These are phyloP conservation scores for Pygocentrus nattereri DNA, from an alignment of 2,797 vertebrate species.

Conservation along the genomic window DNA sequence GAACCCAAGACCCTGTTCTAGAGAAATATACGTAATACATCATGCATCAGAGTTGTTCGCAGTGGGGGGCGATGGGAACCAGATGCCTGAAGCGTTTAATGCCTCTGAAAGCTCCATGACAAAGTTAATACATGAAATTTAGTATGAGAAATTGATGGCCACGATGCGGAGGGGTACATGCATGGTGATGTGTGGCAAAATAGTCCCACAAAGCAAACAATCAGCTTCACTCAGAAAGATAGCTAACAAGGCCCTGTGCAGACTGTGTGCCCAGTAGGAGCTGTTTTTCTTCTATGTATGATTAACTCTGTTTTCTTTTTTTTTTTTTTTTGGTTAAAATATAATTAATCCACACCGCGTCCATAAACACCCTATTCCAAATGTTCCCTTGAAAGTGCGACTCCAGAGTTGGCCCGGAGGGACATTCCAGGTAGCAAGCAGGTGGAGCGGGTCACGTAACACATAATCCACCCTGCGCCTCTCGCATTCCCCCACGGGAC, in stretches of 20 bases:
- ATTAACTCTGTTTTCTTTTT: slow-evolving; percentile 6
- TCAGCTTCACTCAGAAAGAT: not conserved
- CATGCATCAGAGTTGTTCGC: too few species aligned
- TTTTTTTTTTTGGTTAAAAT: not conserved
- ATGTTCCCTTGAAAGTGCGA: slow-evolving; percentile 8
- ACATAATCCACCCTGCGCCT: slow-evolving; percentile 8
- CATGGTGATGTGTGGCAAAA: too few species aligned
- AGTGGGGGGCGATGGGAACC: too few species aligned
- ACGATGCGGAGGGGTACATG: too few species aligned
- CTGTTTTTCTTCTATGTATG: not conserved
- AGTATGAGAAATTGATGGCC: too few species aligned
- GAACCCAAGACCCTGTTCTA: too few species aligned
- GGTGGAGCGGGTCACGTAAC: not conserved
- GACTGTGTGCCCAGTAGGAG: too few species aligned
- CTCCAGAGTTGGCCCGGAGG: slow-evolving; percentile 36
- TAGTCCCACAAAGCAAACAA: too few species aligned
- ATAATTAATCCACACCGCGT: not conserved
- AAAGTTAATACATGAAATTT: too few species aligned
- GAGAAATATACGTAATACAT: too few species aligned
- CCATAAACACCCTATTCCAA: not conserved
- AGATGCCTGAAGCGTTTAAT: too few species aligned
- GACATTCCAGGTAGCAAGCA: slow-evolving; percentile 35
- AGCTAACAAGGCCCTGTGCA: not conserved
- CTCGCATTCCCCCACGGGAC: not conserved
- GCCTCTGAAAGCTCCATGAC: too few species aligned